These are phyloP conservation scores for Poecile montanus DNA, from an alignment of 2,797 vertebrate species.

Conservation along the genomic window DNA sequence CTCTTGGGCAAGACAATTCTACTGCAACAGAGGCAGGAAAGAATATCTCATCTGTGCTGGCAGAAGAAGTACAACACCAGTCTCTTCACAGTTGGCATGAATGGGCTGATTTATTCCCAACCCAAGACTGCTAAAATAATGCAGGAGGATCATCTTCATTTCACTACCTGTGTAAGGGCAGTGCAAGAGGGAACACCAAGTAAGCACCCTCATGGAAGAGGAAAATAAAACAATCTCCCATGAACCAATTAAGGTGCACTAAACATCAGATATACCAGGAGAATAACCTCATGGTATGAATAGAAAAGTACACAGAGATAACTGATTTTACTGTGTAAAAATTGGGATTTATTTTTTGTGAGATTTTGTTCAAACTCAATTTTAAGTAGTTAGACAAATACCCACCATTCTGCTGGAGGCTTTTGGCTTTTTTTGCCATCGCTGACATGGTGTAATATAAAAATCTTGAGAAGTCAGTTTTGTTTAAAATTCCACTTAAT, in stretches of 20 bases:
- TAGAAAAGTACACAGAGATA: not conserved
- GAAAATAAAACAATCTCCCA: not conserved
- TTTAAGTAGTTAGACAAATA: not conserved
- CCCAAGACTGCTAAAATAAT: not conserved
- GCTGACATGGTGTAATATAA: not conserved
- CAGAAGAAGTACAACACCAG: not conserved
- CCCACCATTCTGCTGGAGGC: not conserved
- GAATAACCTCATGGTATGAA: not conserved
- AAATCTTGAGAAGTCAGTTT: not conserved
- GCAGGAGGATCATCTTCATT: not conserved
- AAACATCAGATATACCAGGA: not conserved
- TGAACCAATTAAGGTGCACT: not conserved
- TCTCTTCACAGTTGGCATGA: not conserved
- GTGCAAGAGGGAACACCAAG: not conserved
- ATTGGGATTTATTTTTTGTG: not conserved
- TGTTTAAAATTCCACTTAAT: not conserved
- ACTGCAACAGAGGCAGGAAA: not conserved
- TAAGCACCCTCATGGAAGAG: not conserved
- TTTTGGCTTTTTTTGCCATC: not conserved
- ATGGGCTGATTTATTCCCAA: not conserved
- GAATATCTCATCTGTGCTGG: not conserved
- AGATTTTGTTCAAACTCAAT: not conserved
- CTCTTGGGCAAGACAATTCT: not conserved
- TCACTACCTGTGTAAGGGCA: not conserved
- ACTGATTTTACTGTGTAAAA: not conserved